phyloP scores from a whole-genome alignment of 2,797 vertebrate genomes.

The Rhynchotus rufescens region DNA sequence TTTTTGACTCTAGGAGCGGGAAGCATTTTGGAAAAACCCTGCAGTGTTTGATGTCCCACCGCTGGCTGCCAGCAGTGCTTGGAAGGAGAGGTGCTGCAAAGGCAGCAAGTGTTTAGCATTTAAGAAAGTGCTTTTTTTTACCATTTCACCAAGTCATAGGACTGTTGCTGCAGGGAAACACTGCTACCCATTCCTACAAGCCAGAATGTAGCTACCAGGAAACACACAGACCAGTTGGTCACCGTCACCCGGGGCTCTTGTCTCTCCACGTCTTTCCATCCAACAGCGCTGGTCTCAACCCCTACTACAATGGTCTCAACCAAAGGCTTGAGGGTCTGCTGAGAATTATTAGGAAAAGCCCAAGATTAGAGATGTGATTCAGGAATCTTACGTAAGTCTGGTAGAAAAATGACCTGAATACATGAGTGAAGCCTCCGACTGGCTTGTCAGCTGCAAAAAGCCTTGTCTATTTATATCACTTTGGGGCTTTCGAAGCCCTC shows the following conservation, averaged over 20 bases:
- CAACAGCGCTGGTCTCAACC: accelerated
- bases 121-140: not conserved
- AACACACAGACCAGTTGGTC: no score
- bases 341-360: not conserved
- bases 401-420: constrained; percentile 64
- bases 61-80: not conserved
- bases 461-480: constrained; percentile 65
- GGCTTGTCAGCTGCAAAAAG: constrained; percentile 55
- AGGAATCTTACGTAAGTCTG: constrained; percentile 28
- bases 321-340: not conserved
- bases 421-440: constrained; percentile 49
- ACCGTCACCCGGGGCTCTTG: not conserved
- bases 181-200: not conserved
- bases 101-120: not conserved
- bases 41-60: not conserved
- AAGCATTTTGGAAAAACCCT: not conserved
- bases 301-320: not conserved
- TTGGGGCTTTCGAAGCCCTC: constrained; percentile 45
- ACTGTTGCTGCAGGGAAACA: not conserved
- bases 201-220: not conserved
- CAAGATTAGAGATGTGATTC: not conserved
- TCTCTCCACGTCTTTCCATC: not conserved
- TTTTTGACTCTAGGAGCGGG: not conserved
- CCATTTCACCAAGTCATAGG: not conserved
- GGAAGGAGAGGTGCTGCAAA: not conserved